Evolutionary conservation across 2,113 vertebrate species (phyloP).

Genomic region (Coreoperca whiteheadi): DNA sequence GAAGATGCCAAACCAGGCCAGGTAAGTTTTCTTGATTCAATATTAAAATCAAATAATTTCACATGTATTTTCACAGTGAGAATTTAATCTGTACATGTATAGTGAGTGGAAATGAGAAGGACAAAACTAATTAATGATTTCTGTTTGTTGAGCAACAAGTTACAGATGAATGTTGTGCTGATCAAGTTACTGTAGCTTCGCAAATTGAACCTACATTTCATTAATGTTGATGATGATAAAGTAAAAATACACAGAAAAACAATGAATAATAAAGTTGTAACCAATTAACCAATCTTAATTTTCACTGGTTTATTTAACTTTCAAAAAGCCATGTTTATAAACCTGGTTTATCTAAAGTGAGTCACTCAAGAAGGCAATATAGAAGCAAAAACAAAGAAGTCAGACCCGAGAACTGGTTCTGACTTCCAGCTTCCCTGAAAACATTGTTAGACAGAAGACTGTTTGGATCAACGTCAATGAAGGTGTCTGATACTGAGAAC

Average conservation of each 20-base stretch:
- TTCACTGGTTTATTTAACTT: not conserved
- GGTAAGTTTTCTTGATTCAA: conserved; percentile 79
- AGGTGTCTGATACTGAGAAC: not conserved
- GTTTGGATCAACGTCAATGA: not conserved
- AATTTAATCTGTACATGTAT: not conserved
- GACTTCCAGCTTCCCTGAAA: not conserved
- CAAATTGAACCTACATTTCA: not conserved
- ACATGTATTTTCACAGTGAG: not conserved
- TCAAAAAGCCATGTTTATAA: not conserved
- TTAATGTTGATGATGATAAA: conserved; percentile 3
- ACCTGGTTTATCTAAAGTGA: not conserved
- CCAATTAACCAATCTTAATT: not conserved
- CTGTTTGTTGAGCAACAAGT: not conserved
- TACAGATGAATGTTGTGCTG: not conserved
- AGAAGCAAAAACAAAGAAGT: not conserved
- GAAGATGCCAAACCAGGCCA: conserved; percentile 96
- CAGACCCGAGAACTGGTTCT: too few species aligned
- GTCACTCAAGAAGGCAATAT: not conserved
- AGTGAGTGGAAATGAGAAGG: not conserved
- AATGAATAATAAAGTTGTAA: not conserved
- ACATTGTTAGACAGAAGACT: not conserved
- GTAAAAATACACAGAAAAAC: not conserved
- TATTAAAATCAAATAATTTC: not conserved
- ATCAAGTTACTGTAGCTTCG: not conserved
- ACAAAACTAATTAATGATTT: not conserved